A percentile compares a stretch with the other conserved stretches of the same genome.
Evolutionary conservation across 2,888 invertebrate genomes (phyloP).

Genomic region (Phengaris alcon): DNA sequence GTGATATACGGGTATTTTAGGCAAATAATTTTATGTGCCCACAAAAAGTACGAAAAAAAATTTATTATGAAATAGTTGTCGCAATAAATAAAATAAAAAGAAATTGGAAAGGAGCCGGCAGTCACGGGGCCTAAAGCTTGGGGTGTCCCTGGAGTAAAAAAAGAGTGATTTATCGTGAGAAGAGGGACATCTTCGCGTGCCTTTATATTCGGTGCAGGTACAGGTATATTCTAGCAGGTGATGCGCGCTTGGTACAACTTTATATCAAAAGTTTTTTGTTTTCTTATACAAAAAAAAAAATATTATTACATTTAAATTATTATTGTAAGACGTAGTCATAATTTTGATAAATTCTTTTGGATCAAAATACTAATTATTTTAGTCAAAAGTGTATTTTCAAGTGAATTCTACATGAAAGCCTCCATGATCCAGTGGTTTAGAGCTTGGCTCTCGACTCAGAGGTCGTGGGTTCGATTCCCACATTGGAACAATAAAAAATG

Average conservation of each 20-base stretch:
- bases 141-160: constrained; percentile 54
- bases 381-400: no score
- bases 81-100: constrained; percentile 38
- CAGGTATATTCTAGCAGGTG: constrained; percentile 50
- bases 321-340: neutral
- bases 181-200: constrained; percentile 58
- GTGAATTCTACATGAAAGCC: no score
- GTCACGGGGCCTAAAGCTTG: constrained; percentile 57
- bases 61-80: constrained; percentile 31
- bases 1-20: neutral
- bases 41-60: constrained; percentile 30
- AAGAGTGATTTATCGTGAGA: constrained; percentile 72
- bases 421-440: no score
- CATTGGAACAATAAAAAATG: no score
- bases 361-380: no score
- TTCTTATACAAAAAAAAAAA: constrained; percentile 28
- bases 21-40: neutral
- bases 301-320: neutral
- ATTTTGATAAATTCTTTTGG: no score
- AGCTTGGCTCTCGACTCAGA: no score
- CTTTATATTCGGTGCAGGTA: constrained; percentile 54
- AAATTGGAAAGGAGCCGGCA: constrained; percentile 47
- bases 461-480: no score
- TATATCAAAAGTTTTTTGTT: constrained; percentile 38
- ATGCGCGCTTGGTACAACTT: constrained; percentile 44